Base-by-base conservation (phyloP, 2,113 vertebrate genomes). In the Synchiropus splendidus region DNA sequence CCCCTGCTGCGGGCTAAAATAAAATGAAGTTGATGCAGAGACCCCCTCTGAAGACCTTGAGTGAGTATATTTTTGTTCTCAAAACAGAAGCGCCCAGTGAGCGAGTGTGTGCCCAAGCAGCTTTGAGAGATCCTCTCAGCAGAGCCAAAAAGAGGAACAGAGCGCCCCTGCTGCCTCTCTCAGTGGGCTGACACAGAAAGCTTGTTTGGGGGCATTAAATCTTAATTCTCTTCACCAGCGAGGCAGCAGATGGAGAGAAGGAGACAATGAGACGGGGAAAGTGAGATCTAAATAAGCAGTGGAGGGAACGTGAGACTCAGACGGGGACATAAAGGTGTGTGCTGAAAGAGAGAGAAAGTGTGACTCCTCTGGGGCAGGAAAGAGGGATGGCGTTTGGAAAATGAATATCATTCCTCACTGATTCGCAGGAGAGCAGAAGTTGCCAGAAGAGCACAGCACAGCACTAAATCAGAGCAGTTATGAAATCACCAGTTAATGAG, bases 161-260 rank as follows among this genome's bases (percentile, higher is more conserved):
- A 61, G 73, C 36, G 54, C 63, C 54, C 66, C 69, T 35, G 69
- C 78, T 78, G 70, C 64, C 65, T 52, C 59, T 74, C 72, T 78
- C 72, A 64, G 72, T 58, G 58, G 70, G 72, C 54, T 37, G 69
- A 77, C 70, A 78, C 67, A 66, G 67, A 78, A 68, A 84, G 63
- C 71, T 64, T 67, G 71, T 77, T 79, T 72, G 57, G 59, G 63
- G 65, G 57, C 67, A 77, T 84, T 81, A 73, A 74, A 78, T 73
- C 74, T 74, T 76, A 60, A 77, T 63, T 64, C 64, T 58, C 57
- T 40, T 10, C 45, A 71, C 58, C 39, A 8, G 12, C 51, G 18
- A 42, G 42, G 34, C 57, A 55, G 43, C 50, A 58, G 42, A 67
- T 1, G 35, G 18, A 40, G 51, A 30, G 51, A 54, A 40, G 10